Conservation (phyloP, 1,140 invertebrate genomes). For the Wasmannia auropunctata region DNA sequence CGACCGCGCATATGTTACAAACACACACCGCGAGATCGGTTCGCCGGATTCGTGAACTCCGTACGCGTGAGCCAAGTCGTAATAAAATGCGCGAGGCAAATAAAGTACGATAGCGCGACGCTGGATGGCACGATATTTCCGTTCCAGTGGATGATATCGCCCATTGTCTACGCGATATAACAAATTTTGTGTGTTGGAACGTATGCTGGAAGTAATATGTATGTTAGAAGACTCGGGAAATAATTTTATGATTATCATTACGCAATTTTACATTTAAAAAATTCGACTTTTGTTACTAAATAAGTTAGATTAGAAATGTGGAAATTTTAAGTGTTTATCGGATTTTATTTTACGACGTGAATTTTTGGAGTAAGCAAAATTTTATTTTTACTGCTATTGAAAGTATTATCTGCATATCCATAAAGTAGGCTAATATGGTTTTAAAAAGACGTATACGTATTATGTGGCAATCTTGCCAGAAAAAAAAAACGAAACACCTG, state of each 20-base stretch:
- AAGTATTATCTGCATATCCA: neutral
- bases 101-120: neutral
- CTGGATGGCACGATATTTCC: neutral
- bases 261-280: neutral
- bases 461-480: neutral
- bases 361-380: neutral
- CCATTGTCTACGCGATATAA: neutral
- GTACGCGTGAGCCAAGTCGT: constrained; percentile 30
- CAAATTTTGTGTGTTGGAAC: neutral
- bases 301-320: neutral
- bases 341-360: neutral
- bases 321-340: neutral
- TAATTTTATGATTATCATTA: neutral
- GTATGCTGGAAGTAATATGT: neutral
- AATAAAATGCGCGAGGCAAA: constrained; percentile 55
- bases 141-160: neutral
- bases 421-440: neutral
- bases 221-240: neutral
- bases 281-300: neutral
- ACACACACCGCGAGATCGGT: neutral
- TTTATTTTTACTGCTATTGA: neutral
- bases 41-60: constrained; percentile 36
- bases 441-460: neutral
- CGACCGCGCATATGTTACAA: constrained; percentile 61
- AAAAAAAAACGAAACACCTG: neutral